Conservation (phyloP, 64 coral and sea anemone genomes). For the Pachyseris speciosa region DNA sequence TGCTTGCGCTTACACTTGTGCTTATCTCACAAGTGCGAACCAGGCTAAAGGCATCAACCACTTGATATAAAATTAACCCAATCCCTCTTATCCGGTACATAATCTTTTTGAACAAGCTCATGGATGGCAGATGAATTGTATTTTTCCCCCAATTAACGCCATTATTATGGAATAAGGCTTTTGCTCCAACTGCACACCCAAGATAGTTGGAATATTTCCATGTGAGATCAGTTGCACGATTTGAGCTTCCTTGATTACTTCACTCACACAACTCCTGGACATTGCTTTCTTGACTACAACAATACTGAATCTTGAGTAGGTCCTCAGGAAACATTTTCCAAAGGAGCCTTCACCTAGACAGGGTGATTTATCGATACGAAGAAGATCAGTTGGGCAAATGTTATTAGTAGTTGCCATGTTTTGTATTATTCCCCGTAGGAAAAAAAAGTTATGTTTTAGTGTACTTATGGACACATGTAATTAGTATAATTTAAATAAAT, state of each 20-base stretch:
- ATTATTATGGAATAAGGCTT: conserved; percentile 38
- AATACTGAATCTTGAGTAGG: not conserved
- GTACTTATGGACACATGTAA: no score
- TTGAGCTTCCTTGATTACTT: conserved; percentile 16
- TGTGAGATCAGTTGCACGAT: conserved; percentile 30
- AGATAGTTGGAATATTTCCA: conserved; percentile 28
- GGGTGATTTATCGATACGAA: not conserved
- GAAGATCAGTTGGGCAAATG: not conserved
- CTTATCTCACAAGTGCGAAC: no score
- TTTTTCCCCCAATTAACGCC: conserved; percentile 29
- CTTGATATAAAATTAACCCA: not conserved
- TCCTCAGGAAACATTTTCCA: conserved; percentile 32
- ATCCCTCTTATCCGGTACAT: not conserved
- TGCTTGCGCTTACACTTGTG: no score
- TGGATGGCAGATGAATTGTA: not conserved
- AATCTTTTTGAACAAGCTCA: not conserved
- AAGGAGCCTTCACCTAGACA: conserved; percentile 10
- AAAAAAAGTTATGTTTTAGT: conserved; percentile 9
- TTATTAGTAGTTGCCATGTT: not conserved
- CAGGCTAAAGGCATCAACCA: conserved; percentile 57
- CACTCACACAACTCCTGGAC: no score
- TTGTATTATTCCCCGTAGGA: no score
- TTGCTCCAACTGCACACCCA: conserved; percentile 28
- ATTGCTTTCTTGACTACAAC: not conserved
- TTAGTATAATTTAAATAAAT: no score